A percentile compares a stretch with the other conserved stretches of the same genome.
These are phyloP conservation scores for Apocrypta bakeri DNA, from an alignment of 1,140 invertebrate species.

Conservation along the genomic window DNA sequence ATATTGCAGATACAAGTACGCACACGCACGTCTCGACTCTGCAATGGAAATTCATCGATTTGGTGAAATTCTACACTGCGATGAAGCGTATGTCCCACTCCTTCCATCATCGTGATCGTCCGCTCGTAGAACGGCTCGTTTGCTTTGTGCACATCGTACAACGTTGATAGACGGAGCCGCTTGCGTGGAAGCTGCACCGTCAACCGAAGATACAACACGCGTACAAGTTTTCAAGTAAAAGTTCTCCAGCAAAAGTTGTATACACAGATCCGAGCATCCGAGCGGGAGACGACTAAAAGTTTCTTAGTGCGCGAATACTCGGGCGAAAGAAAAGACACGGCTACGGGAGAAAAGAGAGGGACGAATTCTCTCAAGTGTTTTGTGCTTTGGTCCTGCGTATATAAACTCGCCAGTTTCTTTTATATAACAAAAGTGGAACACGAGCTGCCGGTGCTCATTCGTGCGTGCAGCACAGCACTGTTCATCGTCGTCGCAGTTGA, in stretches of 20 bases:
- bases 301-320: background rate
- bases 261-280: too few species aligned
- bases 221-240: too few species aligned
- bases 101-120: background rate
- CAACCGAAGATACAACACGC: background rate
- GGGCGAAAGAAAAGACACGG: background rate
- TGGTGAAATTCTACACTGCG: background rate
- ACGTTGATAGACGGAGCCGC: background rate
- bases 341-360: background rate
- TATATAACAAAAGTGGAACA: constrained; percentile 27
- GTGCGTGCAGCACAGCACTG: constrained; percentile 20
- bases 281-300: background rate
- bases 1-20: too few species aligned
- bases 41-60: background rate
- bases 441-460: constrained; percentile 22
- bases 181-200: background rate
- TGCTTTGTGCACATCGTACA: background rate
- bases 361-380: background rate
- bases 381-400: constrained; percentile 26
- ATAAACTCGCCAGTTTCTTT: background rate
- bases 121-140: background rate
- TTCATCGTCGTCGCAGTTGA: background rate
- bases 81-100: background rate
- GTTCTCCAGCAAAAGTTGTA: background rate
- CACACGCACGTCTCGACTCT: too few species aligned